A percentile compares a stretch with the other conserved stretches of the same genome.
Conservation (phyloP, 1,140 invertebrate genomes). For the Drosophila murphyi region DNA sequence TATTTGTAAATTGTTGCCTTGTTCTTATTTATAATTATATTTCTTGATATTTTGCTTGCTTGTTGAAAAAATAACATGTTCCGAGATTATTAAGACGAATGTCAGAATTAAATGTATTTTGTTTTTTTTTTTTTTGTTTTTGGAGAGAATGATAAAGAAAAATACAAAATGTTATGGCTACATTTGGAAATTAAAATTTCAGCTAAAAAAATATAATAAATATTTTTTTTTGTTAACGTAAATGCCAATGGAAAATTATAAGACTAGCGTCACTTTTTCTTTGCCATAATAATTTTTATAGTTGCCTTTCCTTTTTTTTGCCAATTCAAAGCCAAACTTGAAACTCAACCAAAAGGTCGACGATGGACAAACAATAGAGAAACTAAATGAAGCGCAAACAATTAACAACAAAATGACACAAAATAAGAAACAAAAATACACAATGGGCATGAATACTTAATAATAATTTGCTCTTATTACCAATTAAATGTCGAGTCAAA, state of each 20-base stretch:
- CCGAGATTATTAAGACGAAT: slow-evolving; percentile 36
- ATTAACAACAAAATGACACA: slow-evolving; percentile 49
- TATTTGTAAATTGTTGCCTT: slow-evolving; percentile 35
- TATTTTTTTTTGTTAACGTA: neutral
- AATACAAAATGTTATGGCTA: neutral
- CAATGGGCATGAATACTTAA: slow-evolving; percentile 72
- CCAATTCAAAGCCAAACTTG: slow-evolving; percentile 78
- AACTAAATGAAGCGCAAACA: slow-evolving; percentile 59
- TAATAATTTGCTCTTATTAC: slow-evolving; percentile 76
- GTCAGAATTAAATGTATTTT: neutral
- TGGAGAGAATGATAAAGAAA: slow-evolving; percentile 10
- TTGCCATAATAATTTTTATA: slow-evolving; percentile 21
- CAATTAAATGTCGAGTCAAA: slow-evolving; percentile 79
- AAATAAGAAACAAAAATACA: slow-evolving; percentile 67
- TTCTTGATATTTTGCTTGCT: slow-evolving; percentile 46
- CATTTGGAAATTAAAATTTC: neutral
- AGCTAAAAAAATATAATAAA: neutral
- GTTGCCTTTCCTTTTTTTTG: slow-evolving; percentile 30
- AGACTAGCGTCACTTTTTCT: slow-evolving; percentile 34
- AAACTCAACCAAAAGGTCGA: slow-evolving; percentile 50
- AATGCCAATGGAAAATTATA: slow-evolving; percentile 45
- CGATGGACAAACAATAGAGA: slow-evolving; percentile 40
- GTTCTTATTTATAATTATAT: slow-evolving; percentile 30
- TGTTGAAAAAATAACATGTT: slow-evolving; percentile 48
- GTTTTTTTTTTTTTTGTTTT: slow-evolving; percentile 11